Evolutionary conservation across 1,140 invertebrate genomes (phyloP), one percentile per base, ranked within the genome.

Genomic region (Drosophila malerkotliana): DNA sequence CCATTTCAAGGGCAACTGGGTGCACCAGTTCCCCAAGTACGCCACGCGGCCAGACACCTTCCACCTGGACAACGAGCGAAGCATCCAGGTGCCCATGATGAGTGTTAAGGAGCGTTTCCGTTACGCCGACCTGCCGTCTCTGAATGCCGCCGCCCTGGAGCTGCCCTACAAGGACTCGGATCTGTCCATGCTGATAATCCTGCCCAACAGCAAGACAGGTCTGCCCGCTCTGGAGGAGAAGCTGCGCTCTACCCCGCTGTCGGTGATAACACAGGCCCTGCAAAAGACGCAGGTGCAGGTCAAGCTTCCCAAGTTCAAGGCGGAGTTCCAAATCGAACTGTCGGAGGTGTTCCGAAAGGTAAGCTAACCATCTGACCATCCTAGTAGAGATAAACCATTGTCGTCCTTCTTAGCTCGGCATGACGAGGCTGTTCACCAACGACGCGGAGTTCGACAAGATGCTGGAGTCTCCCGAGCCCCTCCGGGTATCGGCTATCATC

Each of bases 291-390:
- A 93, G 63, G 92, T 95, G 3, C 39, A 91, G 1, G 77, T 96
- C 0, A 92, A 84, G 21, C 45, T 96, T 26, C 95, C 95, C 1
- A 94, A 94, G 79, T 95, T 96, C 81, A 94, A 93, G 77, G 92
- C 94, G 3, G 93, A 94, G 81, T 92, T 92, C 30, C 76, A 80
- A 32, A 83, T 93, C 1, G 77, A 94, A 48, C 79, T 96, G 12
- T 92, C 91, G 5, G 59, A 92, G 0, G 73, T 92, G 24, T 92
- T 96, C 44, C 3, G 80, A 47, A 77, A 93, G 82, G 94, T 94
- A 44, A 55, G 26, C 1, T 10, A 9, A 2, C 1, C 7, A 18
- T 10, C 4, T 0, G 45, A 2, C 10, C 3, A 0, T 53, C 18
- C 9, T 12, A 4, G 2, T 24, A 18, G 9, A 2, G 7, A 10